Evolutionary conservation across 2,113 vertebrate genomes (phyloP), one percentile per base, ranked within the genome.

Genomic region (Alligator mississippiensis): DNA sequence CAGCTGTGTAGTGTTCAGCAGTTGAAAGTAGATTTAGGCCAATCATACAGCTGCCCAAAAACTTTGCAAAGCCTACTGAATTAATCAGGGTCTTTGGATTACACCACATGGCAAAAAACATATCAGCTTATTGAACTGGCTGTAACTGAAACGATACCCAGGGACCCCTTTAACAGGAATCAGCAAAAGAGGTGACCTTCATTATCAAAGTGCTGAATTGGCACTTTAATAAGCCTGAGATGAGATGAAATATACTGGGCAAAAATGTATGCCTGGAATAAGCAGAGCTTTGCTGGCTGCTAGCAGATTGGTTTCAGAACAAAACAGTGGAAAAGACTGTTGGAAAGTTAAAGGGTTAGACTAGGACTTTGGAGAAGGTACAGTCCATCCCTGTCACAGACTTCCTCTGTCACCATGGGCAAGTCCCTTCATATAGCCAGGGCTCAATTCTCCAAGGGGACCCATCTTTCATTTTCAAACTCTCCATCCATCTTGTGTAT

Each of bases 151-250:
- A 8, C 3, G 59, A 90, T 82, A 55, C 68, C 90, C 77, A 86
- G 90, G 89, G 91, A 96, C 58, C 74, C 77, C 57, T 81, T 82
- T 66, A 82, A 16, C 61, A 76, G 74, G 57, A 95, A 89, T 74
- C 93, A 95, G 90, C 94, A 83, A 63, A 68, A 94, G 94, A 83
- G 94, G 75, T 81, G 95, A 95, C 91, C 93, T 96, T 89, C 90
- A 62, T 89, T 76, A 94, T 12, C 2, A 1, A 85, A 27, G 38
- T 78, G 96, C 96, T 97, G 91, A 94, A 86, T n/a, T 77, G 84
- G 89, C 92, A 79, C 76, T 93, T 57, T 18, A 72, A 8, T 1
- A 4, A 16, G 17, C 83, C 82, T 82, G 90, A 72, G 82, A 93
- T 78, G 62, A 62, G 13, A 4, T 1, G 0, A 72, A 22, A 78